These are phyloP conservation scores for Rhabdornis inornatus DNA, from an alignment of 2,113 vertebrate species.

Conservation along the genomic window DNA sequence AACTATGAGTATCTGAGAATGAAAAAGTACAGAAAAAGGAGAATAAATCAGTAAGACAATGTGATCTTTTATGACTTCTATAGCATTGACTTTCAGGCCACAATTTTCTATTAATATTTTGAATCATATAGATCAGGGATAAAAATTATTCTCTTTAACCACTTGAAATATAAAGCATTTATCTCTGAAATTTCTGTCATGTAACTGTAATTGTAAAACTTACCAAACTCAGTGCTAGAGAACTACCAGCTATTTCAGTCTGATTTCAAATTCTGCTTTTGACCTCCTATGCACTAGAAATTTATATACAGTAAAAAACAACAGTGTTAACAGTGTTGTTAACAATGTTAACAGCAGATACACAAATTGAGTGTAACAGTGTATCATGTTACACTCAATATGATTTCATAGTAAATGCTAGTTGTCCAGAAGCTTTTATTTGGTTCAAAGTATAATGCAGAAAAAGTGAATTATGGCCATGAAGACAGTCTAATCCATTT, in stretches of 20 bases:
- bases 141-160: not conserved
- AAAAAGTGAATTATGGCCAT: not conserved
- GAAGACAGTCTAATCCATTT: not conserved
- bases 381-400: not conserved
- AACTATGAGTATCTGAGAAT: not conserved
- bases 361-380: too few relatives aligned
- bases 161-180: conserved; percentile 4
- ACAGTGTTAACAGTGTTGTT: not conserved
- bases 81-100: not conserved
- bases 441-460: not conserved
- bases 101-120: not conserved
- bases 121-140: not conserved
- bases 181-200: not conserved
- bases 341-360: too few relatives aligned
- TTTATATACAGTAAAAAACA: not conserved
- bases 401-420: not conserved
- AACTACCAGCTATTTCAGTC: not conserved
- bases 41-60: not conserved
- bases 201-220: not conserved
- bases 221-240: not conserved
- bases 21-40: not conserved
- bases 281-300: not conserved
- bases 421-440: not conserved
- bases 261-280: not conserved
- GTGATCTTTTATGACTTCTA: not conserved